A percentile compares a stretch with the other conserved stretches of the same genome.
Evolutionary conservation across 2,888 invertebrate species (phyloP).

Genomic region (Oxytorus armatus): DNA sequence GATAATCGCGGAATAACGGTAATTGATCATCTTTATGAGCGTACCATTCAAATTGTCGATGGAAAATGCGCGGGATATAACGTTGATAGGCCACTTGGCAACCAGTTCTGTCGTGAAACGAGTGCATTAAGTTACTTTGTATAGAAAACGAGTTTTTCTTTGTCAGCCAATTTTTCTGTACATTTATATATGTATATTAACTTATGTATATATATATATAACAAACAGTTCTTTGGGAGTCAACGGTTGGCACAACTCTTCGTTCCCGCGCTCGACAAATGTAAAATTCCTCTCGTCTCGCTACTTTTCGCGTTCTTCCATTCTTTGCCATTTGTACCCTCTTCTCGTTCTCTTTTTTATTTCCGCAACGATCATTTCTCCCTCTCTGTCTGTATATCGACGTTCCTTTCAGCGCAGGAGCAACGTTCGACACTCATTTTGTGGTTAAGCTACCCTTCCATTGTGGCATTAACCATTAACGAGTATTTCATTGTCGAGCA

Average conservation of each 20-base stretch:
- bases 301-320: conserved; percentile 49
- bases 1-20: background rate
- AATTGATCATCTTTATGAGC: conserved; percentile 16
- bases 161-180: conserved; percentile 24
- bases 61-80: background rate
- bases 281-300: conserved; percentile 54
- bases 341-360: background rate
- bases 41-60: conserved; percentile 6
- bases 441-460: conserved; percentile 69
- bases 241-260: conserved; percentile 57
- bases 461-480: conserved; percentile 76
- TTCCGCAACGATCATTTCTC: background rate
- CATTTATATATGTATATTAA: background rate
- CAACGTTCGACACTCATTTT: conserved; percentile 62
- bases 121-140: conserved; percentile 30
- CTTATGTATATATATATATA: conserved; percentile 12
- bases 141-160: conserved; percentile 45
- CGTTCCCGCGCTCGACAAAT: conserved; percentile 48
- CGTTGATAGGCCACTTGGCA: conserved; percentile 25
- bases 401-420: conserved; percentile 53
- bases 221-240: conserved; percentile 41
- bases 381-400: conserved; percentile 47
- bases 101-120: conserved; percentile 32
- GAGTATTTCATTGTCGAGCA: conserved; percentile 74
- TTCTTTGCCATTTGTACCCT: conserved; percentile 16